phyloP scores from a whole-genome alignment of 1,140 invertebrate genomes.

The Cataglyphis hispanica region DNA sequence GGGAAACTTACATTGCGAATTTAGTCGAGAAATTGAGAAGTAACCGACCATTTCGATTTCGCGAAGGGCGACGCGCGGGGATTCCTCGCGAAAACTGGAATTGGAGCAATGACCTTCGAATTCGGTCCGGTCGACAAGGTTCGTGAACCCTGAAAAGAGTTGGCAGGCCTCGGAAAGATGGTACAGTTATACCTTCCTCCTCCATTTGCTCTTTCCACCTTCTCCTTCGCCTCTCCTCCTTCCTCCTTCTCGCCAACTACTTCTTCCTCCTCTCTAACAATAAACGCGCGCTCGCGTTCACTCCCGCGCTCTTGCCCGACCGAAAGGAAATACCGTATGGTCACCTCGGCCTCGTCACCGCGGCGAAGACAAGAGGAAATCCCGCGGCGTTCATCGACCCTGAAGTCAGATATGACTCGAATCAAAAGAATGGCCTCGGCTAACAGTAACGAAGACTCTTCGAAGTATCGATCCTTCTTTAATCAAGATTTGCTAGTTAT shows the following conservation, averaged over 20 bases:
- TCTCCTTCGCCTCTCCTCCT: slow-evolving; percentile 22
- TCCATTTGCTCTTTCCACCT: slow-evolving; percentile 69
- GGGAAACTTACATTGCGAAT: background rate
- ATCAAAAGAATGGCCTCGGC: slow-evolving; percentile 37
- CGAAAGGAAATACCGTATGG: slow-evolving; percentile 78
- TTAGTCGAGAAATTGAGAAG: background rate
- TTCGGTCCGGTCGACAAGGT: slow-evolving; percentile 73
- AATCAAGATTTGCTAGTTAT: background rate
- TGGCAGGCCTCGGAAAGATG: slow-evolving; percentile 73
- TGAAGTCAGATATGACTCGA: slow-evolving; percentile 54
- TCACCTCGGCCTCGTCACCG: slow-evolving; percentile 73
- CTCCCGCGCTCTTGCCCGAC: slow-evolving; percentile 68
- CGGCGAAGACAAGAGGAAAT: slow-evolving; percentile 72
- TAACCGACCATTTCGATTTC: background rate
- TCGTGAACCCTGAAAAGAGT: slow-evolving; percentile 77
- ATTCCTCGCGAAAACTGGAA: slow-evolving; percentile 62
- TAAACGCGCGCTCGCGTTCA: slow-evolving; percentile 64
- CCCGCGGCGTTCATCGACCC: slow-evolving; percentile 74
- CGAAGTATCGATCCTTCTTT: background rate
- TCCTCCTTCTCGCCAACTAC: slow-evolving; percentile 12
- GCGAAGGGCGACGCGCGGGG: background rate
- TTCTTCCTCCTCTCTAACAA: slow-evolving; percentile 70
- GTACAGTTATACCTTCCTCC: slow-evolving; percentile 79
- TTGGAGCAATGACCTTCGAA: slow-evolving; percentile 80
- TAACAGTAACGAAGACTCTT: slow-evolving; percentile 42